Percentiles rank a stretch among this genome's conserved stretches.
Conservation (phyloP, 92 coral and sea anemone species). For the Paragorgia papillata region DNA sequence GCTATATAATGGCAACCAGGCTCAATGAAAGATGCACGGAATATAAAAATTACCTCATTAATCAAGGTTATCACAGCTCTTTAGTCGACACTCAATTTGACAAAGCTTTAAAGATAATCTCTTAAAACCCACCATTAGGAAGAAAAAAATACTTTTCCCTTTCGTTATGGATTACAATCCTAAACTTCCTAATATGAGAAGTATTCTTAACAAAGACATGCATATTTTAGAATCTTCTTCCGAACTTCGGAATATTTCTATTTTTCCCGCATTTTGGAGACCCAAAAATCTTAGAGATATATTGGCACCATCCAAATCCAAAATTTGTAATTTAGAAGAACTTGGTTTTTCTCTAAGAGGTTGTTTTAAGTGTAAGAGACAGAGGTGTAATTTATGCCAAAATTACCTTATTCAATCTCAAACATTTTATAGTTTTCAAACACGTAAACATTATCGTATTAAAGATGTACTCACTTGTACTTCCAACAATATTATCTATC, state of each 20-base stretch:
- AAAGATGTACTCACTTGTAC: background rate
- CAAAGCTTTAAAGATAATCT: background rate
- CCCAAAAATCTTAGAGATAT: background rate
- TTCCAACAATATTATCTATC: background rate
- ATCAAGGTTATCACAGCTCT: background rate
- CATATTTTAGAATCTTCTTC: slow-evolving; percentile 2
- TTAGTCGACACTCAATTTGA: background rate
- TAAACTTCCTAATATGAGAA: slow-evolving; percentile 8
- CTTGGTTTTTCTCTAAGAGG: background rate
- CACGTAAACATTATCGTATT: background rate
- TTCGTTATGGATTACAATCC: background rate
- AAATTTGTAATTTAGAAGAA: background rate
- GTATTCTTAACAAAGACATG: slow-evolving; percentile 5
- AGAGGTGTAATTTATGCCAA: background rate
- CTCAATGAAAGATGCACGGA: slow-evolving; percentile 15
- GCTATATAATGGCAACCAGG: too few relatives aligned
- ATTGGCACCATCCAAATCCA: background rate
- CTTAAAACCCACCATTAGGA: background rate
- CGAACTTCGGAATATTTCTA: background rate
- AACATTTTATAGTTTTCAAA: background rate
- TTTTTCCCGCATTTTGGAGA: background rate
- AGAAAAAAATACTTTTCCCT: background rate
- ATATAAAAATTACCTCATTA: background rate
- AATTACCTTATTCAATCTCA: background rate
- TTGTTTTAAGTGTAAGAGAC: background rate